phyloP scores from a whole-genome alignment of 2,113 vertebrate genomes.

The Polyodon spathula region DNA sequence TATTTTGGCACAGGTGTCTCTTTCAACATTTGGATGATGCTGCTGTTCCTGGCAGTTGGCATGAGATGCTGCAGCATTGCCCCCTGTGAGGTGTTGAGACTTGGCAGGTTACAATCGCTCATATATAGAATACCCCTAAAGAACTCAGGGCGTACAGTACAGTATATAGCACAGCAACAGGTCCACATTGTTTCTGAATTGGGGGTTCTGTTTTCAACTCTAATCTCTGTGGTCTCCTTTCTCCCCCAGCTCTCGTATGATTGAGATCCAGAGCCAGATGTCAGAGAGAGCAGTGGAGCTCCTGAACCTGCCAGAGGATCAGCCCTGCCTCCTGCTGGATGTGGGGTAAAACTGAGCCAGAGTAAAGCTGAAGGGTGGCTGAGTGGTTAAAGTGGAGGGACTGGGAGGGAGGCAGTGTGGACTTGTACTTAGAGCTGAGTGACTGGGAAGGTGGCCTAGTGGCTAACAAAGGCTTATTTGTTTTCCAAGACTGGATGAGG shows the following conservation, averaged over 20 bases:
- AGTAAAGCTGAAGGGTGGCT: too few relatives aligned
- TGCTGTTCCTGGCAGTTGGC: too few relatives aligned
- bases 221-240: too few relatives aligned
- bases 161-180: neutral
- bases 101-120: neutral
- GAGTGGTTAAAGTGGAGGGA: too few relatives aligned
- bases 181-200: neutral
- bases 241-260: slow-evolving; percentile 91
- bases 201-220: too few relatives aligned
- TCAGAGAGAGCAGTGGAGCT: slow-evolving; percentile 83
- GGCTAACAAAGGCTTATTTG: neutral
- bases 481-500: neutral
- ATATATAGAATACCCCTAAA: neutral
- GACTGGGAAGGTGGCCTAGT: too few relatives aligned
- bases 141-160: neutral
- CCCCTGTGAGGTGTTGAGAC: too few relatives aligned
- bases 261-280: slow-evolving; percentile 88
- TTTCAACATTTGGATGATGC: too few relatives aligned
- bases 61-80: too few relatives aligned
- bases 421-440: too few relatives aligned
- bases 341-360: slow-evolving; percentile 91
- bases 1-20: too few relatives aligned
- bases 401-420: too few relatives aligned
- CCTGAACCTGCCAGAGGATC: slow-evolving; percentile 66
- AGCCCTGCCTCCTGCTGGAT: slow-evolving; percentile 75